phyloP scores from a whole-genome alignment of 2,888 invertebrate species.

The Andrena chrysosceles region DNA sequence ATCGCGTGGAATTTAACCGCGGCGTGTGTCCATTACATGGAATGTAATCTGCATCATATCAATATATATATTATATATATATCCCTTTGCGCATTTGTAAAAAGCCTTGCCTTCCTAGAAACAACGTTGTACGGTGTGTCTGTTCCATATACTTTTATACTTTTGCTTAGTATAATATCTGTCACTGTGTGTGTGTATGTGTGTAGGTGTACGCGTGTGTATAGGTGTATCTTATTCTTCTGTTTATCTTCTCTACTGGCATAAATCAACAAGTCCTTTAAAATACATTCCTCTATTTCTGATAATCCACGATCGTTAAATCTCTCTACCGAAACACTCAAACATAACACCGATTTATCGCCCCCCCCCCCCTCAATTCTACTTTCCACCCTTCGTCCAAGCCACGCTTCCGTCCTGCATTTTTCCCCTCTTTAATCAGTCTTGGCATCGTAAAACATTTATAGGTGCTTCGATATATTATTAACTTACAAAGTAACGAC shows the following conservation, averaged over 20 bases:
- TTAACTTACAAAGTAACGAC: constrained; percentile 65
- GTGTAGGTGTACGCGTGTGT: constrained; percentile 3
- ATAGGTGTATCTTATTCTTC: neutral
- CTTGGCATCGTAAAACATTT: constrained; percentile 79
- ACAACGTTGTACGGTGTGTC: constrained; percentile 75
- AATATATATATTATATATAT: constrained; percentile 72
- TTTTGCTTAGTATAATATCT: constrained; percentile 4
- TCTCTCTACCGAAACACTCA: constrained; percentile 83
- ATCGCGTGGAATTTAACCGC: constrained; percentile 53
- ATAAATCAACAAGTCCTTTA: constrained; percentile 83
- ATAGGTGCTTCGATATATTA: constrained; percentile 66
- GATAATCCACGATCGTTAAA: constrained; percentile 82
- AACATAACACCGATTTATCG: constrained; percentile 83
- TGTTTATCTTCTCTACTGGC: constrained; percentile 76
- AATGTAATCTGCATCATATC: constrained; percentile 64
- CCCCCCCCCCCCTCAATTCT: constrained; percentile 40
- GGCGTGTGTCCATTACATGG: constrained; percentile 64
- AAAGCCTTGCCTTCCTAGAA: constrained; percentile 82
- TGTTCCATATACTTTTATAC: constrained; percentile 45
- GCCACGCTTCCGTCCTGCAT: constrained; percentile 41
- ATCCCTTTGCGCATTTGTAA: constrained; percentile 80
- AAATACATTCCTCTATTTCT: constrained; percentile 81
- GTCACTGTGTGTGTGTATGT: constrained; percentile 14
- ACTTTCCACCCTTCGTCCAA: constrained; percentile 19
- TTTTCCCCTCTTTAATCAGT: constrained; percentile 72